Conservation (phyloP, 2,888 invertebrate genomes). For the Linyphia triangularis region DNA sequence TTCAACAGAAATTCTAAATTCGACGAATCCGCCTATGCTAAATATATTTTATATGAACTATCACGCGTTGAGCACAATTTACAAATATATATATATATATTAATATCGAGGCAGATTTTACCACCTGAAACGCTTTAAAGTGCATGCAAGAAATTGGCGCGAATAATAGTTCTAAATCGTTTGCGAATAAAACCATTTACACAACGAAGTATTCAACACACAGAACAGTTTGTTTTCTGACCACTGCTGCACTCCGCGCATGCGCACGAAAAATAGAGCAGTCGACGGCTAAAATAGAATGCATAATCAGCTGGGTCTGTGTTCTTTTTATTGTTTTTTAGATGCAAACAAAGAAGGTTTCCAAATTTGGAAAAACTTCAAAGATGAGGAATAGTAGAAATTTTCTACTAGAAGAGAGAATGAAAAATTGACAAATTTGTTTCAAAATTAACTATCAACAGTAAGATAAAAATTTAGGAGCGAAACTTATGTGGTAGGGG, state of each 20-base stretch:
- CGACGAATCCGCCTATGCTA: not conserved
- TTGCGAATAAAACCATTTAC: not conserved
- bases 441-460: no score
- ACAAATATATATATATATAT: slow-evolving; percentile 32
- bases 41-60: slow-evolving; percentile 13
- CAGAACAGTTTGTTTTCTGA: not conserved
- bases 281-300: not conserved
- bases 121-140: slow-evolving; percentile 41
- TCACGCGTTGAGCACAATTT: slow-evolving; percentile 58
- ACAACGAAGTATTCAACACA: not conserved
- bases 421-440: no score
- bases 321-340: not conserved
- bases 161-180: not conserved
- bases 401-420: no score
- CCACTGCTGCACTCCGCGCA: not conserved
- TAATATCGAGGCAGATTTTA: slow-evolving; percentile 29
- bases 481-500: no score
- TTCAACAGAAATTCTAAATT: slow-evolving; percentile 14
- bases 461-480: no score
- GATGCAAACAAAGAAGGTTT: no score
- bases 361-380: no score
- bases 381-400: no score
- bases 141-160: slow-evolving; percentile 17
- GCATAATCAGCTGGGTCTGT: not conserved
- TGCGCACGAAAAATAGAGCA: not conserved